Base-by-base conservation (phyloP, 2,113 vertebrate genomes). In the Columba janthina region DNA sequence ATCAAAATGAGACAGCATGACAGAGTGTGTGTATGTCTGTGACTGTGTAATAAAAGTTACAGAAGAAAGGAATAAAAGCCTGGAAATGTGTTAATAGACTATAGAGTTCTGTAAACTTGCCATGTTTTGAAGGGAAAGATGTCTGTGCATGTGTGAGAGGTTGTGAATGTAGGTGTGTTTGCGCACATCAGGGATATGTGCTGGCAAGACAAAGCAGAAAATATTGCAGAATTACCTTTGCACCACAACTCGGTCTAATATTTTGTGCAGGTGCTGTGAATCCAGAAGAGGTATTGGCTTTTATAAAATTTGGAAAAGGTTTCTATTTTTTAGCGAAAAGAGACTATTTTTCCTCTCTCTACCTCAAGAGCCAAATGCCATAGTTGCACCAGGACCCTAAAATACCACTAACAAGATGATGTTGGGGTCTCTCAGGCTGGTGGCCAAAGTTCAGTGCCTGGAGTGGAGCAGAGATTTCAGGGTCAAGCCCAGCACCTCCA, bases 1-100 rank as follows among this genome's bases (percentile, higher is more conserved):
- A 56, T 65, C 40, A 57, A 51, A 69, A 87, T 22, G 70, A 70
- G 87, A 56, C 2, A 62, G 69, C 50, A 19, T 25, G 38, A 54
- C 84, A 73, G 34, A 42, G n/a, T 1, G 0, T 26, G 32, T 48
- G 12, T 22, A 8, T 31, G 34, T 58, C 71, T 61, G 60, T 92
- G 92, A 60, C 78, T 93, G 62, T 69, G 46, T 42, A 92, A 84
- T 93, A 85, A 82, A 91, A 89, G 51, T 74, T 80, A 65, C 38
- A 54, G 61, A 22, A 53, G 42, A 78, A 88, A 78, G 36, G 50
- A 85, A 72, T 73, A 71, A 85, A 89, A 76, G 38, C 40, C 66
- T 83, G 82, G n/a, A 67, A 40, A 40, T 84, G 26, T 91, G 54
- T 78, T 88, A 57, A 20, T 38, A 8, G 38, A 6, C 2, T 1